A percentile compares a stretch with the other conserved stretches of the same genome.
Conservation (phyloP, 2,888 invertebrate genomes). For the Epiblema foenella region DNA sequence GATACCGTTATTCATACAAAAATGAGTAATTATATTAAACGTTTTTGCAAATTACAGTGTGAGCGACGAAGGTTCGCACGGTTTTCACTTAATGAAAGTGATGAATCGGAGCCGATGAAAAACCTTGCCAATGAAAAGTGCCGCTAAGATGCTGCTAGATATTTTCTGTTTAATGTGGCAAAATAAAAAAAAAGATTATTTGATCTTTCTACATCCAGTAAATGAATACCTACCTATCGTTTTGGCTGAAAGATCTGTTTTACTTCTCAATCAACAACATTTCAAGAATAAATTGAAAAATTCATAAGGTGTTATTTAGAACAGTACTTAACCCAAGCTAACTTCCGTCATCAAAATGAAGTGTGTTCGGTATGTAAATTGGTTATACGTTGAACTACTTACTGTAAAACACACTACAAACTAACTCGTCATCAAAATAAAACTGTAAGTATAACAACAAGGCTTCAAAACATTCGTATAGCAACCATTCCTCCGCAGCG, state of each 20-base stretch:
- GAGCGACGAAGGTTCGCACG: conserved; percentile 60
- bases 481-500: conserved; percentile 6
- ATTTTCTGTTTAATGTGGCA: not conserved
- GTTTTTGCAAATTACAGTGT: conserved; percentile 51
- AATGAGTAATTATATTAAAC: conserved; percentile 53
- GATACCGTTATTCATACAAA: conserved; percentile 45
- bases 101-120: conserved; percentile 51
- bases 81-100: conserved; percentile 71
- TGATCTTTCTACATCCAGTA: too few relatives aligned
- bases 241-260: too few relatives aligned
- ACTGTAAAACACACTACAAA: not conserved
- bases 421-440: not conserved
- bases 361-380: too few relatives aligned
- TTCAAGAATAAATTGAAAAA: too few relatives aligned
- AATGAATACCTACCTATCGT: too few relatives aligned
- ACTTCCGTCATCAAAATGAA: too few relatives aligned
- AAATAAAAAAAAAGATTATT: too few relatives aligned
- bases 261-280: too few relatives aligned
- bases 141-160: conserved; percentile 32
- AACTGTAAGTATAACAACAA: conserved; percentile 4
- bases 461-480: not conserved
- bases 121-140: conserved; percentile 49
- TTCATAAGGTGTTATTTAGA: too few relatives aligned
- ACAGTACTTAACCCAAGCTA: too few relatives aligned
- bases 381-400: not conserved